Evolutionary conservation across 2,888 invertebrate genomes (phyloP).

Genomic region (Galeopsomyia nigrocyanea): DNA sequence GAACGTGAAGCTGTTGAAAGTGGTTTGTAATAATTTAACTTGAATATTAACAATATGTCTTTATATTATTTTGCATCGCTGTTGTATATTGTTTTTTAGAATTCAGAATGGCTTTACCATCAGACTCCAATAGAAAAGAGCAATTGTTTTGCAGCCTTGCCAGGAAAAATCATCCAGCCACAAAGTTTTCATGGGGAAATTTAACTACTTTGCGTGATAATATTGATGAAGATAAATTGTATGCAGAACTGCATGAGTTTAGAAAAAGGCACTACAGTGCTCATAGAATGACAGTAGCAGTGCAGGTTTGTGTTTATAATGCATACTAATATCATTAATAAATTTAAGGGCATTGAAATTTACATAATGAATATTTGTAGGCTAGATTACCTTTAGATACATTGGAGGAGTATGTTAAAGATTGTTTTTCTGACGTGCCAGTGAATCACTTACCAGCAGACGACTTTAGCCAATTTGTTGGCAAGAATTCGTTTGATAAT

Average conservation of each 20-base stretch:
- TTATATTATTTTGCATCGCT: constrained; percentile 9
- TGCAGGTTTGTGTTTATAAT: constrained; percentile 71
- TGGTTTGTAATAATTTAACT: constrained; percentile 69
- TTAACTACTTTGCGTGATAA: constrained; percentile 79
- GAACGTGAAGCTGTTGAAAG: constrained; percentile 92
- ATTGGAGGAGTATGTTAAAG: constrained; percentile 76
- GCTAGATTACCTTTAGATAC: constrained; percentile 76
- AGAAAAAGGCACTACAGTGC: constrained; percentile 85
- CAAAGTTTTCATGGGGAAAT: constrained; percentile 90
- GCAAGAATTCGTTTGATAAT: constrained; percentile 73
- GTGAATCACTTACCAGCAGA: constrained; percentile 75
- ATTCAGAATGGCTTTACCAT: constrained; percentile 84
- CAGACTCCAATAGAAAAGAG: constrained; percentile 81
- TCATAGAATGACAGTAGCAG: constrained; percentile 88
- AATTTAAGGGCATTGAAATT: constrained; percentile 4
- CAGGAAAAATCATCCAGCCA: constrained; percentile 78
- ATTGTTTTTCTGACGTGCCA: constrained; percentile 79
- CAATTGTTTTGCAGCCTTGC: constrained; percentile 82
- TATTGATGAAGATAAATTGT: constrained; percentile 77
- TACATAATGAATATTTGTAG: constrained; percentile 55
- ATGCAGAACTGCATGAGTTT: constrained; percentile 81
- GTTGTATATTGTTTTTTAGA: constrained; percentile 70
- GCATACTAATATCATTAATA: not conserved
- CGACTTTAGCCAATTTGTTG: constrained; percentile 73
- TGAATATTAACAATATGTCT: not conserved